Percentiles rank a stretch among this genome's conserved stretches.
phyloP scores from a whole-genome alignment of 2,888 invertebrate species.

The Dorcus hopei region DNA sequence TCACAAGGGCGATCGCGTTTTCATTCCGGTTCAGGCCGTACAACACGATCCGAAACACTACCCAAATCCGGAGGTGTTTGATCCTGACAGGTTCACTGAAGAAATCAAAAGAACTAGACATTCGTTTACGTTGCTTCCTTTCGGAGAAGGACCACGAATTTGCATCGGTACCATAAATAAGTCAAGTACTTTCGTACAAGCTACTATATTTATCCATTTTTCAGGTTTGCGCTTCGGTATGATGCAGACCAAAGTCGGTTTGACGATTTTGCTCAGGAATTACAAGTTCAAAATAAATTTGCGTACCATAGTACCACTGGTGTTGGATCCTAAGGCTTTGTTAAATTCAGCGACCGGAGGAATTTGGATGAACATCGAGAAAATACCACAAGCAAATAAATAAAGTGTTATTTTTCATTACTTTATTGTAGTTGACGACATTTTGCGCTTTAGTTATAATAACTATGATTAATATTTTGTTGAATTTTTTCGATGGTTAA shows the following conservation, averaged over 20 bases:
- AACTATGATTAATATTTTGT: too few species aligned
- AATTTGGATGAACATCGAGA: slow-evolving; percentile 42
- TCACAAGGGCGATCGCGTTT: slow-evolving; percentile 52
- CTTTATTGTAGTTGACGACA: too few species aligned
- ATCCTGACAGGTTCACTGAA: slow-evolving; percentile 57
- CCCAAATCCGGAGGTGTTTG: slow-evolving; percentile 55
- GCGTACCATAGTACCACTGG: slow-evolving; percentile 42
- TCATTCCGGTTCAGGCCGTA: slow-evolving; percentile 56
- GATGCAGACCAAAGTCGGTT: slow-evolving; percentile 54
- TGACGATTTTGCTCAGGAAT: slow-evolving; percentile 50
- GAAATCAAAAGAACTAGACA: slow-evolving; percentile 48
- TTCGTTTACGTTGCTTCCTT: slow-evolving; percentile 53
- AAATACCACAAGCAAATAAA: neutral
- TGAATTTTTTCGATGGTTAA: too few species aligned
- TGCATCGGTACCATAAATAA: slow-evolving; percentile 51
- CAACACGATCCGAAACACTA: slow-evolving; percentile 58
- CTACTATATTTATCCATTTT: slow-evolving; percentile 19
- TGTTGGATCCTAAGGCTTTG: slow-evolving; percentile 46
- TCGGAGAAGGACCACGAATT: slow-evolving; percentile 57
- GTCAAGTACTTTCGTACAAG: neutral
- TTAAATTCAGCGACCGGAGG: slow-evolving; percentile 44
- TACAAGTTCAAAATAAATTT: slow-evolving; percentile 39
- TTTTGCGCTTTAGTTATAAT: too few species aligned
- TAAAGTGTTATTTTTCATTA: too few species aligned
- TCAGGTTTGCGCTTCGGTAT: slow-evolving; percentile 55